Evolutionary conservation across 2,888 invertebrate genomes (phyloP).

Genomic region (Xestobium rufovillosum): DNA sequence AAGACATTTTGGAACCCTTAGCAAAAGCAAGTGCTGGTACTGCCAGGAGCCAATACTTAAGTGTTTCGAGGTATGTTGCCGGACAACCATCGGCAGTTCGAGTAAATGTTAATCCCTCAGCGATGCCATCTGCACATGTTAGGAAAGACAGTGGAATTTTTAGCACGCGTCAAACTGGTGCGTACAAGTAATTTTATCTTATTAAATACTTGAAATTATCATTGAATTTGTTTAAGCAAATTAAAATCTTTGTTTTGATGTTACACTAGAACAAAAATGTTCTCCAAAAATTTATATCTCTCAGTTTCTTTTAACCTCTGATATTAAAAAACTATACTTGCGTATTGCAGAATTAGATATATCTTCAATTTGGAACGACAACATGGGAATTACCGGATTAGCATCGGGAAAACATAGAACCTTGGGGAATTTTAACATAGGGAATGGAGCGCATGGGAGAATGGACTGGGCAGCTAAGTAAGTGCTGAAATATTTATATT

Average conservation of each 20-base stretch:
- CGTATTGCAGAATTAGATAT: conserved; percentile 28
- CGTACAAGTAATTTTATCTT: too few species aligned
- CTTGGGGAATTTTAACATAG: conserved; percentile 28
- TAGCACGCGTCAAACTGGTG: conserved; percentile 18
- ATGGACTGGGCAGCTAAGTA: conserved; percentile 37
- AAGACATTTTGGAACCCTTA: conserved; percentile 40
- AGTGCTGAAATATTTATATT: conserved; percentile 12
- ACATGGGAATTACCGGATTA: conserved; percentile 26
- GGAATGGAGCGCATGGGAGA: conserved; percentile 28
- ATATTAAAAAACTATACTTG: conserved; percentile 3
- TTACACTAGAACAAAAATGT: too few species aligned
- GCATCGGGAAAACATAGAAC: conserved; percentile 31
- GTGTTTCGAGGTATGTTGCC: conserved; percentile 71
- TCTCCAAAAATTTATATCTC: too few species aligned
- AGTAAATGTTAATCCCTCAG: conserved; percentile 31
- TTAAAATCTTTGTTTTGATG: too few species aligned
- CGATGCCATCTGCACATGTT: conserved; percentile 24
- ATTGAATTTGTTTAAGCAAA: too few species aligned
- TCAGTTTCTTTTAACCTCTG: too few species aligned
- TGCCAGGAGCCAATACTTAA: conserved; percentile 69
- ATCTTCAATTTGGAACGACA: conserved; percentile 33
- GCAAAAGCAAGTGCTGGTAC: conserved; percentile 39
- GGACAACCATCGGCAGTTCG: conserved; percentile 45
- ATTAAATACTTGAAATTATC: too few species aligned
- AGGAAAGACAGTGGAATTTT: conserved; percentile 28